A percentile compares a stretch with the other conserved stretches of the same genome.
Conservation (phyloP, 2,888 invertebrate species). For the Acronicta aceris region DNA sequence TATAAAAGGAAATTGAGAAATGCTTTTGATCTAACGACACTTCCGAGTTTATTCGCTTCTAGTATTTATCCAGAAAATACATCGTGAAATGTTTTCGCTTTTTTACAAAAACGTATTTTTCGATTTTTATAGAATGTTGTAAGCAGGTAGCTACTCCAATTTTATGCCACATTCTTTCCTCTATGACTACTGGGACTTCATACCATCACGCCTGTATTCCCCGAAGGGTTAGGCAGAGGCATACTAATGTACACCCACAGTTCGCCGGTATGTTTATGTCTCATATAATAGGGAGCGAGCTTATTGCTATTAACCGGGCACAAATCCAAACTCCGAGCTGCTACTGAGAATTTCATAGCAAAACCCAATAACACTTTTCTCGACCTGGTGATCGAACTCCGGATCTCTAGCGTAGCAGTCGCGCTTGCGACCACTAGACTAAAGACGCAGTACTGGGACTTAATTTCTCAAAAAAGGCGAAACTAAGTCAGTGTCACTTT, state of each 20-base stretch:
- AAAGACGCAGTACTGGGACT: neutral
- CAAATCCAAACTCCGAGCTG: no score
- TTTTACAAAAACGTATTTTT: neutral
- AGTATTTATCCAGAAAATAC: conserved; percentile 15
- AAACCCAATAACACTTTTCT: no score
- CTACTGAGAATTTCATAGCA: no score
- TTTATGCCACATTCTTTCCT: conserved; percentile 15
- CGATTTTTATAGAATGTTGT: conserved; percentile 10
- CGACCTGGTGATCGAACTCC: no score
- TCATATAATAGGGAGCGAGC: no score
- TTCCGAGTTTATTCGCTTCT: neutral
- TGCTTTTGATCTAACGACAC: conserved; percentile 1
- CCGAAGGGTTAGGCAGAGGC: no score
- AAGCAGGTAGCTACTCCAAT: conserved; percentile 13
- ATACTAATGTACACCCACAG: no score
- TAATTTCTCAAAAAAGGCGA: neutral
- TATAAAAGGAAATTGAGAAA: neutral
- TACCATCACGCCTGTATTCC: no score
- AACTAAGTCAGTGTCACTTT: neutral
- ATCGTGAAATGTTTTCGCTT: conserved; percentile 6
- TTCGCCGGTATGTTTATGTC: no score
- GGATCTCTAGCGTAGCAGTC: no score
- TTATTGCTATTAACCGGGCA: no score
- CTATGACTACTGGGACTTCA: neutral
- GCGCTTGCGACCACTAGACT: no score